phyloP scores from a whole-genome alignment of 2,888 invertebrate genomes.

The Caenorhabditis panamensis region DNA sequence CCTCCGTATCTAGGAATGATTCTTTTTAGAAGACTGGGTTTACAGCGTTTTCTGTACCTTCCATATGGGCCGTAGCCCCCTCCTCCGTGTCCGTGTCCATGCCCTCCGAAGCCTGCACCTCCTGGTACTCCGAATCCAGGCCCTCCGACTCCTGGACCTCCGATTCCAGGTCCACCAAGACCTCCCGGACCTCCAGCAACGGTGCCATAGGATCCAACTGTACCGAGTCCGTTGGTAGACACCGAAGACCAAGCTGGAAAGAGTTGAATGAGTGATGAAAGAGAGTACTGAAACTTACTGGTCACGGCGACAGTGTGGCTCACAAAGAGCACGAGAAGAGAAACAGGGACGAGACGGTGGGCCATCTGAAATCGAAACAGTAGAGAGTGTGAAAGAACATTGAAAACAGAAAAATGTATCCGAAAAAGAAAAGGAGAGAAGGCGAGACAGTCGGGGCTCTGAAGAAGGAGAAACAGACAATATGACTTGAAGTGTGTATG shows the following conservation, averaged over 20 bases:
- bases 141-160: constrained; percentile 23
- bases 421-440: too few species aligned
- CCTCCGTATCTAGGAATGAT: constrained; percentile 23
- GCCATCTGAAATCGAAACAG: constrained; percentile 29
- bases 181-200: constrained; percentile 19
- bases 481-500: neutral
- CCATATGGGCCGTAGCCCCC: constrained; percentile 45
- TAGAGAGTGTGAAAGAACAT: too few species aligned
- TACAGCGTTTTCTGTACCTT: neutral
- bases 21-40: too few species aligned
- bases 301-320: constrained; percentile 29
- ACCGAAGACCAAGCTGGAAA: constrained; percentile 47
- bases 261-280: neutral
- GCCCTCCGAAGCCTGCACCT: constrained; percentile 9
- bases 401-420: too few species aligned
- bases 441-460: too few species aligned
- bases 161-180: constrained; percentile 23
- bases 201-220: constrained; percentile 37
- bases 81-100: neutral
- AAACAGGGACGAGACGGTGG: constrained; percentile 3
- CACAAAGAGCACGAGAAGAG: constrained; percentile 28
- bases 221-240: constrained; percentile 33
- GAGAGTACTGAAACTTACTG: constrained; percentile 24
- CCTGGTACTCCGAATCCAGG: constrained; percentile 26
- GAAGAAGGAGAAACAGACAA: neutral